Conservation (phyloP, 2,888 invertebrate species). For the Thymelicus acteon region DNA sequence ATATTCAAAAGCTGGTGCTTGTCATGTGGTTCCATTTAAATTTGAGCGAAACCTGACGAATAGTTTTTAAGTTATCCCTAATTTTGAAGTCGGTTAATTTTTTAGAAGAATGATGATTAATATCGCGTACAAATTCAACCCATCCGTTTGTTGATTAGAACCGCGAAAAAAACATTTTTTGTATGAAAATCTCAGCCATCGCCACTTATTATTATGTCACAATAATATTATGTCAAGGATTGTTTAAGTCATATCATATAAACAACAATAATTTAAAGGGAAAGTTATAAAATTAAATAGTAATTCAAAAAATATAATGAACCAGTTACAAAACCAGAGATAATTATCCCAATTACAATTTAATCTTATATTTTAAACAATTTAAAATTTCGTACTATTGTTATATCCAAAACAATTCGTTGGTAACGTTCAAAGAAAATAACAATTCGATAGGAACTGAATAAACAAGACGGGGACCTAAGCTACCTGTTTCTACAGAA, state of each 20-base stretch:
- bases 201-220: background rate
- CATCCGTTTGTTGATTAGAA: too few species aligned
- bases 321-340: constrained; percentile 14
- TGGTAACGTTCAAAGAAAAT: constrained; percentile 20
- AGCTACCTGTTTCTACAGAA: constrained; percentile 67
- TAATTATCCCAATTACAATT: constrained; percentile 7
- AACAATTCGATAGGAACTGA: constrained; percentile 39
- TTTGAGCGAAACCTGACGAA: too few species aligned
- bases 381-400: background rate
- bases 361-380: constrained; percentile 12
- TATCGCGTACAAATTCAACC: background rate
- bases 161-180: background rate
- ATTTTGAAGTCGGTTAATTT: too few species aligned
- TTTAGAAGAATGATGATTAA: background rate
- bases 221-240: background rate
- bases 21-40: too few species aligned
- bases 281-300: constrained; percentile 2
- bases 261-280: background rate
- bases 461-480: constrained; percentile 47
- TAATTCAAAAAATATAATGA: background rate
- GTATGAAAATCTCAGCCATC: background rate
- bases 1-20: too few species aligned
- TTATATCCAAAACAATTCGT: constrained; percentile 6
- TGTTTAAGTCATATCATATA: constrained; percentile 1
- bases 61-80: too few species aligned